Conservation (phyloP, 2,888 invertebrate genomes). For the Pachydiplax longipennis region DNA sequence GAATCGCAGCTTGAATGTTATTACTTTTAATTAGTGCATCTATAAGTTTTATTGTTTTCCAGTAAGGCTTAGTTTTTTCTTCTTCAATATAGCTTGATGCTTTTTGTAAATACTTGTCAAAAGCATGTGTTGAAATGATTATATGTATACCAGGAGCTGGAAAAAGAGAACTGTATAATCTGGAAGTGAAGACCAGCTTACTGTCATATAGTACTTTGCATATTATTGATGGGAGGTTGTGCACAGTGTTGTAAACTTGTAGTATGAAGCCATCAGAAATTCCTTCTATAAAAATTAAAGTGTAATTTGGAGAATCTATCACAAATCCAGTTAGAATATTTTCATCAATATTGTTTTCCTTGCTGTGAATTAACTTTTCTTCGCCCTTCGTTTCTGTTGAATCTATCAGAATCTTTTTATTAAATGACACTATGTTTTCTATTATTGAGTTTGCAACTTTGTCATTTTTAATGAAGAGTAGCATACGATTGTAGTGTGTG, state of each 20-base stretch:
- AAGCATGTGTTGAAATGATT: not conserved
- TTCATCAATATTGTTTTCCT: not conserved
- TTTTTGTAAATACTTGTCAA: not conserved
- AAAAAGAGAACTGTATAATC: not conserved
- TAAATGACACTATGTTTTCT: not conserved
- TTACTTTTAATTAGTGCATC: not conserved
- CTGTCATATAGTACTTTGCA: not conserved
- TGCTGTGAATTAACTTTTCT: not conserved
- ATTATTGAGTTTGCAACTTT: not conserved
- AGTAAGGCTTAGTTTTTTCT: not conserved
- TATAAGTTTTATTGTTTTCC: not conserved
- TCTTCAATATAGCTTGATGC: not conserved
- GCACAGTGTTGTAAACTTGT: not conserved
- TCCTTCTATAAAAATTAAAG: not conserved
- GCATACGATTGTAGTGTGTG: not conserved
- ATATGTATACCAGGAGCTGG: not conserved
- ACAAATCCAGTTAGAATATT: not conserved
- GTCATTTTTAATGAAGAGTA: not conserved
- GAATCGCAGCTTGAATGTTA: not conserved
- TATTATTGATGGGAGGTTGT: not conserved
- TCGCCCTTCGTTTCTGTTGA: not conserved
- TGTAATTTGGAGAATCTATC: not conserved
- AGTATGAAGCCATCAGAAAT: not conserved
- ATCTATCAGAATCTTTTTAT: not conserved
- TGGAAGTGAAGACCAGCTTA: not conserved